Conservation (phyloP, 2,888 invertebrate genomes). For the Drosophila paracracens region DNA sequence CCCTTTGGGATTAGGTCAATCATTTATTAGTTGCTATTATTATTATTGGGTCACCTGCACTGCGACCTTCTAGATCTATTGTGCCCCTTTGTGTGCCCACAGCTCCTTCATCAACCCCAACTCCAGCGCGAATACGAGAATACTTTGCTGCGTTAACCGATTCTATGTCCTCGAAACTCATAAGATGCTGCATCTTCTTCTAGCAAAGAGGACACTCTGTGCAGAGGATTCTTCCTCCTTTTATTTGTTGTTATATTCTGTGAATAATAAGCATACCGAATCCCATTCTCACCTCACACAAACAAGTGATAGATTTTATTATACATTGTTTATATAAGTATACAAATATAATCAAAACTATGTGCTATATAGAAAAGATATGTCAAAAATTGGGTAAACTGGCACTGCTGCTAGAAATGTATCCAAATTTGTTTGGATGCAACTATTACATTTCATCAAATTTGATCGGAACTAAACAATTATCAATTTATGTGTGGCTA, state of each 20-base stretch:
- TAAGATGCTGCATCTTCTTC: no score
- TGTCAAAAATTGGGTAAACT: neutral
- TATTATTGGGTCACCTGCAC: no score
- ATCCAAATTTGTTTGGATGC: neutral
- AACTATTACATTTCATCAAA: neutral
- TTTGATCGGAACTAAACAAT: neutral
- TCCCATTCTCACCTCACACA: neutral
- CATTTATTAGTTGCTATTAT: neutral
- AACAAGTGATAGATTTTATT: neutral
- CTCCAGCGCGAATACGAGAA: no score
- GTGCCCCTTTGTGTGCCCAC: no score
- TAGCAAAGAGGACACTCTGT: no score
- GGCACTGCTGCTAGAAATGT: neutral
- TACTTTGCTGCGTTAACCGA: no score
- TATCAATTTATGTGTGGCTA: neutral
- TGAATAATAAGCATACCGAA: neutral
- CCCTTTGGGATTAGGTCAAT: neutral
- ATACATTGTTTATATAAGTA: neutral
- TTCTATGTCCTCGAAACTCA: no score
- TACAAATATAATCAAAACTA: neutral
- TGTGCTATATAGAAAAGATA: neutral
- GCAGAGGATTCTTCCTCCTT: no score
- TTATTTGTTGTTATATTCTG: neutral
- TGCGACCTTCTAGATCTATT: no score
- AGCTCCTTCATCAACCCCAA: no score